Base-by-base conservation (phyloP, 2,113 vertebrate species). In the Chinchilla lanigera region DNA sequence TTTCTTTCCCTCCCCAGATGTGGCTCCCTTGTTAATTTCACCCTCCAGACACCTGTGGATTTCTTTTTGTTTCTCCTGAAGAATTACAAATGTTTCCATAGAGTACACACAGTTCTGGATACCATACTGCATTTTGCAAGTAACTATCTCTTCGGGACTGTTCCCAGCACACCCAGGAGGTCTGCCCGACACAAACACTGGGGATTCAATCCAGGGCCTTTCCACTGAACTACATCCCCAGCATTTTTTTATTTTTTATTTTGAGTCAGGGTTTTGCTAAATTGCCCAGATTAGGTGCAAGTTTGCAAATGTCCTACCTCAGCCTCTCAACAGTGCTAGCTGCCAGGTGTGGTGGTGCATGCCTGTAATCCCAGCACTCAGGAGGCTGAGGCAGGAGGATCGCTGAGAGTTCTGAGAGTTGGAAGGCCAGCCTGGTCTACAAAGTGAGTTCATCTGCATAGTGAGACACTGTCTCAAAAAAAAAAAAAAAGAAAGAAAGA, bases 41-140 rank as follows among this genome's bases (percentile, higher is more conserved):
- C n/a, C 83, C 80, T 41, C 5, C 22, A 67, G 61, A 89, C 24
- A 73, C 22, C 69, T 58, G 38, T 60, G 65, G 10, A 93, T 83
- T 93, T 75, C 65, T 60, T n/a, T 87, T 93, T 78, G 65, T 93
- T 90, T 86, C 58, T 75, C 30, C 10, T 65, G 38, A n/a, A 63
- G 30, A 44, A 73, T 35, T 2, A 93, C 82, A 93, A 60, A 60
- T 73, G 24, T 91, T 73, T 80, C 33, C 28, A 14, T 81, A 50
- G 33, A 63, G n/a, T 58, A 84, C 47, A 90, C 4, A 50, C 47
- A 38, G 47, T 93, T 85, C 22, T 61, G 56, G 50, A 19, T 16
- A 22, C 9, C 69, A 11, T n/a, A 69, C 10, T 77, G 24, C 35
- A 78, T 47, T 71, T 71, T 81, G 52, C 38, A 60, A 38, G 56